Evolutionary conservation across 2,113 vertebrate species (phyloP), one percentile per base, ranked within the genome.

Genomic region (Xyrauchen texanus): DNA sequence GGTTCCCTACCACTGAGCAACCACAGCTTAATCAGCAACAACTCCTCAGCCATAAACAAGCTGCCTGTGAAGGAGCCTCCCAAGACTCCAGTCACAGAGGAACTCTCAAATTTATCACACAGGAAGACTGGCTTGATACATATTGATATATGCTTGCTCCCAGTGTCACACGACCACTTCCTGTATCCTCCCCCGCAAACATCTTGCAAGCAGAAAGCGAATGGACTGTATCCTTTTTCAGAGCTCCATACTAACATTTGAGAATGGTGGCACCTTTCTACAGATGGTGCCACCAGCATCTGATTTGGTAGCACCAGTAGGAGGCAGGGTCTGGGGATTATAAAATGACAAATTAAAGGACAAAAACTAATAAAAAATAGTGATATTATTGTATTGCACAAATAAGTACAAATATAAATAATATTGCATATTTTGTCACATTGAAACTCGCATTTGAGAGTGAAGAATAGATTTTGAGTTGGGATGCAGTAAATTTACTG

Each of bases 51-150:
- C 69, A 66, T 81, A 55, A 75, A 77, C 78, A 75, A 73, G 81
- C 81, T 7, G 52, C 64, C 68, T 61, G 60, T 76, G 65, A 70
- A 52, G 60, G 76, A 58, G 34, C 64, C 60, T 78, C 58, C 72
- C 70, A 71, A 66, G 75, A 78, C 75, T 76, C 49, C 47, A 47
- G 55, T 16, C 66, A 65, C 57, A 9, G 11, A 75, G 61, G 77
- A 82, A 64, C 78, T 77, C 74, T 85, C 78, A 69, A 60, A 83
- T 81, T 79, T 68, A 83, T 85, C 81, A 83, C 81, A 76, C 70
- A 81, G 81, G 76, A 83, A 81, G 67, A 83, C 79, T 62, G 46
- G 62, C 72, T 71, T 80, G 71, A 81, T 79, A 83, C 77, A 66
- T 58, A 76, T 71, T 80, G 71, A 81, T 79, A 83, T 79, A 66